phyloP scores from a whole-genome alignment of 2,888 invertebrate species.

The Archips crataeganus region DNA sequence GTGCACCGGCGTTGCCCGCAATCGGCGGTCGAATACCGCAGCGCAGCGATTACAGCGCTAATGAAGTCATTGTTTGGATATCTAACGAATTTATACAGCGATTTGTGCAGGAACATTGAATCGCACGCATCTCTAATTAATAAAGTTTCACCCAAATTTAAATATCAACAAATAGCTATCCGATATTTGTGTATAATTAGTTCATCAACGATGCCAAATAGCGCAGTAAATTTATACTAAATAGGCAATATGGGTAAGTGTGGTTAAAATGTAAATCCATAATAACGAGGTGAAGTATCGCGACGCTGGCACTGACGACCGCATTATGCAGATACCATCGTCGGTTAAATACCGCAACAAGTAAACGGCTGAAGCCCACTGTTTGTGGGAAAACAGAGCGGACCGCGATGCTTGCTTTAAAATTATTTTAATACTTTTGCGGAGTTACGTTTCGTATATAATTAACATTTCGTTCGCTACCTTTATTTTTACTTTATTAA shows the following conservation, averaged over 20 bases:
- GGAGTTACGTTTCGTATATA: conserved; percentile 24
- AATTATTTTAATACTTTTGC: conserved; percentile 34
- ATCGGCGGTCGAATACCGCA: conserved; percentile 63
- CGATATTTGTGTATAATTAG: conserved; percentile 21
- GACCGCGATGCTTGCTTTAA: conserved; percentile 28
- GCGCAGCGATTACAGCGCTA: conserved; percentile 78
- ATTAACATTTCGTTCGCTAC: conserved; percentile 4
- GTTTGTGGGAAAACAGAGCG: conserved; percentile 45
- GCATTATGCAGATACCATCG: conserved; percentile 81
- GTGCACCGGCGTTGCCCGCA: conserved; percentile 47
- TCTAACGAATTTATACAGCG: conserved; percentile 76
- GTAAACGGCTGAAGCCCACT: conserved; percentile 70
- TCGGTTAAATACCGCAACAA: conserved; percentile 81
- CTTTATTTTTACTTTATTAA: neutral
- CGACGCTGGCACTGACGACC: conserved; percentile 70
- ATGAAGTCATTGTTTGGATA: conserved; percentile 82
- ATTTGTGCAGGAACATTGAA: conserved; percentile 54
- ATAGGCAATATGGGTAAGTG: conserved; percentile 64
- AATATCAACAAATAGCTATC: conserved; percentile 5
- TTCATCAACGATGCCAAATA: conserved; percentile 48
- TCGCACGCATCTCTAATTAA: conserved; percentile 56
- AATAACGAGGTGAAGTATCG: conserved; percentile 73
- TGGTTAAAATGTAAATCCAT: conserved; percentile 76
- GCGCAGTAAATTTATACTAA: conserved; percentile 62
- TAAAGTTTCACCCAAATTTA: conserved; percentile 16